A percentile compares a stretch with the other conserved stretches of the same genome.
phyloP scores from a whole-genome alignment of 2,888 invertebrate species.

The Watsonalla cultraria region DNA sequence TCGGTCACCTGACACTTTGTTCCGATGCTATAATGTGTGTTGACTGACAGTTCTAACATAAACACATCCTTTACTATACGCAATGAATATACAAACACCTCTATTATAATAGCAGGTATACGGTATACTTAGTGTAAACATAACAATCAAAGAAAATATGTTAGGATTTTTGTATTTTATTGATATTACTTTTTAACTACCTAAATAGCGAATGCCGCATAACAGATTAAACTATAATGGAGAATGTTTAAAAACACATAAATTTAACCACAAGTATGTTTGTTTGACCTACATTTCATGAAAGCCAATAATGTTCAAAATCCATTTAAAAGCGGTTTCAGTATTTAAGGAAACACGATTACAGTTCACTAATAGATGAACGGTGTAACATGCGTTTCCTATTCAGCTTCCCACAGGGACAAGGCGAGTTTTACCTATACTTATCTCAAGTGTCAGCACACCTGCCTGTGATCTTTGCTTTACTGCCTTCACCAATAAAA shows the following conservation, averaged over 20 bases:
- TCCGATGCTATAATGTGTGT: constrained; percentile 10
- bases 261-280: constrained; percentile 20
- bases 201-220: too few relatives aligned
- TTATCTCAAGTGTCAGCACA: constrained; percentile 4
- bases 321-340: constrained; percentile 19
- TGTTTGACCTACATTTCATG: constrained; percentile 24
- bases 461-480: too few relatives aligned
- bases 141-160: too few relatives aligned
- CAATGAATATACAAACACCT: constrained; percentile 1
- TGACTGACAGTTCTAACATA: neutral
- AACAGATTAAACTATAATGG: too few relatives aligned
- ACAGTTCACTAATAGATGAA: constrained; percentile 31
- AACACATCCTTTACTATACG: neutral
- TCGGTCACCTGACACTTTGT: constrained; percentile 11
- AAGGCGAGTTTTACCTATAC: neutral
- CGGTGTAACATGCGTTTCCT: constrained; percentile 28
- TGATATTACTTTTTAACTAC: too few relatives aligned
- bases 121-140: too few relatives aligned
- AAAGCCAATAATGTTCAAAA: constrained; percentile 13
- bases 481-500: too few relatives aligned
- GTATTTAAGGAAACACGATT: constrained; percentile 22
- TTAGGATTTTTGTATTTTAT: too few relatives aligned
- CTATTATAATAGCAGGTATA: constrained; percentile 9
- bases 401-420: constrained; percentile 10
- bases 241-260: neutral